A percentile compares a stretch with the other conserved stretches of the same genome.
Evolutionary conservation across 2,888 invertebrate genomes (phyloP).

Genomic region (Mongoloraphidia duomilia): DNA sequence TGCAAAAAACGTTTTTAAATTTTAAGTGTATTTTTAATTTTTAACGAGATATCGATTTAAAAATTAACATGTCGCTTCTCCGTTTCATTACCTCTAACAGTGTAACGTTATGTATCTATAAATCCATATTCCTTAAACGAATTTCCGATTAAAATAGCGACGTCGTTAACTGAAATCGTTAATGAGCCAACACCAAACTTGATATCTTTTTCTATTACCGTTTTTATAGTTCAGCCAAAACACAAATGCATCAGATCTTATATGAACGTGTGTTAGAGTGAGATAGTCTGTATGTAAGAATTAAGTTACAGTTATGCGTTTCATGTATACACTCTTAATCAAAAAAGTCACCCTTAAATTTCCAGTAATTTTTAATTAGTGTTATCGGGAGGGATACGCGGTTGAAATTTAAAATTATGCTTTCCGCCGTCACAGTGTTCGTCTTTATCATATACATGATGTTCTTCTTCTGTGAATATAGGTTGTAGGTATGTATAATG

Average conservation of each 20-base stretch:
- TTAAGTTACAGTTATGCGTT: no score
- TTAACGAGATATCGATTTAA: no score
- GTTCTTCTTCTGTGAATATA: no score
- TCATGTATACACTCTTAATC: conserved; percentile 1
- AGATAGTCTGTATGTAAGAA: no score
- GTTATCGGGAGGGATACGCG: conserved; percentile 5
- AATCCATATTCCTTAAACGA: conserved; percentile 2
- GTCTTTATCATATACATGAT: no score
- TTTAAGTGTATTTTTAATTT: no score
- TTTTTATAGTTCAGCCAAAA: not conserved
- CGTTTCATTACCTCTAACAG: no score
- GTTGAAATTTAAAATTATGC: conserved; percentile 4
- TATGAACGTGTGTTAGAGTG: no score
- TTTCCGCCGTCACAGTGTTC: not conserved
- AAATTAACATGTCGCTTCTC: no score
- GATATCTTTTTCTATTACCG: conserved; percentile 5
- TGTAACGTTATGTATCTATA: not conserved
- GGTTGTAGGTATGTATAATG: no score
- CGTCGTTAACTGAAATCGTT: conserved; percentile 4
- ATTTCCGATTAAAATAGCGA: conserved; percentile 5
- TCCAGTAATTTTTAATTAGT: conserved; percentile 7
- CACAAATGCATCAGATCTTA: no score
- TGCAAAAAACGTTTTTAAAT: no score
- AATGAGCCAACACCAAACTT: conserved; percentile 4
- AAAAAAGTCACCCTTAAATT: conserved; percentile 8